These are phyloP conservation scores for Uloborus diversus DNA, from an alignment of 1,140 invertebrate genomes.

Conservation along the genomic window DNA sequence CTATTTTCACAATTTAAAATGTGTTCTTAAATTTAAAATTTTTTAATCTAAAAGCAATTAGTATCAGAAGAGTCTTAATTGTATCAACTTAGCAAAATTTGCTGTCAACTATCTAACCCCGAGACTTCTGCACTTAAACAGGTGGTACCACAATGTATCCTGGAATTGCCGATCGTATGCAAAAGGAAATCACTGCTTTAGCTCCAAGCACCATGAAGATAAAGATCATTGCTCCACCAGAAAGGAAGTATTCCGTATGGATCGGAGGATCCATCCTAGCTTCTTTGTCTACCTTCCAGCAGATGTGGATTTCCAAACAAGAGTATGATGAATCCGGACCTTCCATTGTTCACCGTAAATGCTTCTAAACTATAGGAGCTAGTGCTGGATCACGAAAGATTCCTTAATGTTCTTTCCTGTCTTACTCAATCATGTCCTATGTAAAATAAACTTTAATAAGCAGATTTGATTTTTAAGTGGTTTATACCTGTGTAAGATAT, in stretches of 20 bases:
- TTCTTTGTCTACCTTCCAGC: constrained; percentile 71
- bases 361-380: constrained; percentile 64
- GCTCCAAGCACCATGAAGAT: constrained; percentile 67
- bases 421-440: too few species aligned
- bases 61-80: too few species aligned
- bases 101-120: too few species aligned
- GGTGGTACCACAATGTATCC: constrained; percentile 71
- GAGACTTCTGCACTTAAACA: too few species aligned
- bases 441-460: not conserved
- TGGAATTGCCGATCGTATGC: constrained; percentile 69
- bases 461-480: too few species aligned
- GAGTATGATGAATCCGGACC: constrained; percentile 68
- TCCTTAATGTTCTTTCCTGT: too few species aligned
- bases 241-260: constrained; percentile 92
- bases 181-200: constrained; percentile 66
- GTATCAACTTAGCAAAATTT: too few species aligned
- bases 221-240: constrained; percentile 71
- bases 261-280: constrained; percentile 73
- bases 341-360: constrained; percentile 67
- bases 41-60: too few species aligned
- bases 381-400: too few species aligned
- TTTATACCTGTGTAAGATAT: too few species aligned
- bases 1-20: too few species aligned
- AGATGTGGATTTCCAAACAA: constrained; percentile 69
- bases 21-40: too few species aligned